phyloP scores from a whole-genome alignment of 2,888 invertebrate species.

The Pristionchus exspectatus region DNA sequence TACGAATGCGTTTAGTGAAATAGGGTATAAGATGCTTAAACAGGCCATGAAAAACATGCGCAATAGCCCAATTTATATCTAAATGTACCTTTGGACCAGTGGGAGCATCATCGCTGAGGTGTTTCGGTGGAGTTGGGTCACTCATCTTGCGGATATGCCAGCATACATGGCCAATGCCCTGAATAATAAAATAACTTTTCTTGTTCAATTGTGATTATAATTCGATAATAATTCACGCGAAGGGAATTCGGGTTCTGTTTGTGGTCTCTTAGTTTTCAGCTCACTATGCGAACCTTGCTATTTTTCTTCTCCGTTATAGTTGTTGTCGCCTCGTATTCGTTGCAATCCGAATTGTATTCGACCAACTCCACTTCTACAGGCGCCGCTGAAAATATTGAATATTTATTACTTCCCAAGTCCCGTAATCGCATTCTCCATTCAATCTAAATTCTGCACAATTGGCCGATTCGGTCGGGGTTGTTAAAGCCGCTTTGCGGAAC shows the following conservation, averaged over 20 bases:
- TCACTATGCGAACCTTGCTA: not conserved
- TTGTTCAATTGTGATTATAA: not conserved
- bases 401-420: not conserved
- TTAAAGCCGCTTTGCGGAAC: slow-evolving; percentile 38
- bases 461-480: not conserved
- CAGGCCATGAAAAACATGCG: not conserved
- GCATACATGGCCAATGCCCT: slow-evolving; percentile 64
- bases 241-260: not conserved
- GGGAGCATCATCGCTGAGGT: not conserved
- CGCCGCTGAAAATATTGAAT: slow-evolving; percentile 2
- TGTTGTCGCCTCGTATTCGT: slow-evolving; percentile 58
- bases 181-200: not conserved
- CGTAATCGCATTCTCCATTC: not conserved
- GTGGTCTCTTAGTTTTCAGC: not conserved
- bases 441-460: not conserved
- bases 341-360: slow-evolving; percentile 69
- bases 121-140: slow-evolving; percentile 52
- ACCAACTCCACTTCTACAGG: slow-evolving; percentile 62
- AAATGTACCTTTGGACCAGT: not conserved
- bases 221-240: not conserved
- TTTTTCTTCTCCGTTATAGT: slow-evolving; percentile 16
- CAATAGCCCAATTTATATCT: not conserved
- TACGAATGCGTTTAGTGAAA: too few relatives aligned
- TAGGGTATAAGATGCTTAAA: too few relatives aligned
- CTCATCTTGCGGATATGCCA: slow-evolving; percentile 65